A percentile compares a stretch with the other conserved stretches of the same genome.
Evolutionary conservation across 2,113 vertebrate genomes (phyloP).

Genomic region (Eulemur macaco): DNA sequence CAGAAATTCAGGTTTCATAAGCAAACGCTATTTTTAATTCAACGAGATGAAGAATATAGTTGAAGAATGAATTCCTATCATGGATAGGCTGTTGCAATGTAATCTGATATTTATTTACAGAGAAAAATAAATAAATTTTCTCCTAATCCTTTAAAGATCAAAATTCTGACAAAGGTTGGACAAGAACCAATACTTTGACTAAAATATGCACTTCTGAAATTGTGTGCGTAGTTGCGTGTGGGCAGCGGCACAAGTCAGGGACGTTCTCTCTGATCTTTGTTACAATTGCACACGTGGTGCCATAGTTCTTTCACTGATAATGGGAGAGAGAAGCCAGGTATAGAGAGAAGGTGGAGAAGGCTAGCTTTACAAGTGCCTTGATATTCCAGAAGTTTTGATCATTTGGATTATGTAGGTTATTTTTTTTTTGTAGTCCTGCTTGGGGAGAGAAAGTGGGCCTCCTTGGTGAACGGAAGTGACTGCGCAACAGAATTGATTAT

Average conservation of each 20-base stretch:
- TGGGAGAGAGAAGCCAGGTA: background rate
- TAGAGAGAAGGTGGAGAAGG: background rate
- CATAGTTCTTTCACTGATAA: background rate
- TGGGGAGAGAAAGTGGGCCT: constrained; percentile 16
- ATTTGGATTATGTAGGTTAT: constrained; percentile 45
- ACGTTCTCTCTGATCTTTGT: background rate
- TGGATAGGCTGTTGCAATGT: background rate
- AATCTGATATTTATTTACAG: background rate
- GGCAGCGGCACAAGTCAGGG: rapidly evolving
- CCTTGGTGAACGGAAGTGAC: constrained; percentile 37
- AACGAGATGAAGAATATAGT: background rate
- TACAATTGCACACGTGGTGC: background rate
- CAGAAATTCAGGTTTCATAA: constrained; percentile 42
- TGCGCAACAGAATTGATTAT: constrained; percentile 73
- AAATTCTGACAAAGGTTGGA: background rate
- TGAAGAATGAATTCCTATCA: background rate
- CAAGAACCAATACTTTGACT: background rate
- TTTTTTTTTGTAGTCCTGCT: constrained; percentile 63
- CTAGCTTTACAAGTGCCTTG: background rate
- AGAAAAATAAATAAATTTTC: background rate
- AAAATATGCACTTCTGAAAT: background rate
- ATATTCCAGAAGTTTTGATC: constrained; percentile 57
- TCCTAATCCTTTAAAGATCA: background rate
- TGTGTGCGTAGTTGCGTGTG: background rate
- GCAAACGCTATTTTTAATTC: constrained; percentile 1